Evolutionary conservation across 2,113 vertebrate species (phyloP).

Genomic region (Mustelus asterias): DNA sequence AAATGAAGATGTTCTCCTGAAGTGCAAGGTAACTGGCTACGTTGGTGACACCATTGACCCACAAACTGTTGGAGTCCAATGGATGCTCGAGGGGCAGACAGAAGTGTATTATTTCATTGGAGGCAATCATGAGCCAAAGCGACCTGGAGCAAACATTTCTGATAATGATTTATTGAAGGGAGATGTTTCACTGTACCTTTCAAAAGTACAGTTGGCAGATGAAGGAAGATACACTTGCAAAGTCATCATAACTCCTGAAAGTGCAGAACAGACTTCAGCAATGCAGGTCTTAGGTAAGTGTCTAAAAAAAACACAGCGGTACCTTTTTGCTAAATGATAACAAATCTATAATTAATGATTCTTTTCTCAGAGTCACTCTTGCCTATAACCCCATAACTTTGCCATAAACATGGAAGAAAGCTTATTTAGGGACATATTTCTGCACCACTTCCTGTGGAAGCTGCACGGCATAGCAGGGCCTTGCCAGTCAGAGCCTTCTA

Average conservation of each 20-base stretch:
- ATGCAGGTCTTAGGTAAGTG: neutral
- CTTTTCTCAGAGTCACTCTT: neutral
- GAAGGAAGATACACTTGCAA: neutral
- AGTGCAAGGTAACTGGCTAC: neutral
- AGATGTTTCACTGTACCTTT: neutral
- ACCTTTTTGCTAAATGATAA: neutral
- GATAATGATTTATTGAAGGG: neutral
- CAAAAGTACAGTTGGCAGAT: neutral
- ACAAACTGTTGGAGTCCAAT: neutral
- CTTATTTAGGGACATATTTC: neutral
- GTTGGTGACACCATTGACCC: neutral
- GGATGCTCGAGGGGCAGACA: neutral
- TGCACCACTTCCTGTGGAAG: neutral
- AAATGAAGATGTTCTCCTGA: conserved; percentile 5
- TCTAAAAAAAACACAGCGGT: neutral
- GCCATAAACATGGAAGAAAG: no score
- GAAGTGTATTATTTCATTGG: neutral
- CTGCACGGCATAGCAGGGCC: neutral
- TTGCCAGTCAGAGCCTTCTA: no score
- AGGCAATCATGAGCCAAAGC: neutral
- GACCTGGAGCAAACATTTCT: neutral
- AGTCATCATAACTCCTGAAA: neutral
- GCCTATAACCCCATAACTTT: neutral
- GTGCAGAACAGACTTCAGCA: neutral
- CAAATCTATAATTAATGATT: neutral